Percentiles rank a stretch among this genome's conserved stretches.
phyloP scores from a whole-genome alignment of 2,797 vertebrate genomes.

The Thunnus albacares region DNA sequence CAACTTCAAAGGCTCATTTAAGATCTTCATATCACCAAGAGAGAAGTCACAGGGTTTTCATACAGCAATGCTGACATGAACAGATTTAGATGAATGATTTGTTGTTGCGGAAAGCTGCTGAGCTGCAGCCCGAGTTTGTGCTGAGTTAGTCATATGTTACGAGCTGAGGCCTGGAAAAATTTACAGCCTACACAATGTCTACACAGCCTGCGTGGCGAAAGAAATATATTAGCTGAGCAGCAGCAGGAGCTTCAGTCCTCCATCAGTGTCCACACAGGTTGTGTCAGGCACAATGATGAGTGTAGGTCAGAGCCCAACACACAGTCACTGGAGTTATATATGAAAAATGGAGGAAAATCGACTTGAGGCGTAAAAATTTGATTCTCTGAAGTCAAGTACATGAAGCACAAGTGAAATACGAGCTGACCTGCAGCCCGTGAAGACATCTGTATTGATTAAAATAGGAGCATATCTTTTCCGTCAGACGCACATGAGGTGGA shows the following conservation, averaged over 20 bases:
- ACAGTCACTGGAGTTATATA: background rate
- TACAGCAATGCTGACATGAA: background rate
- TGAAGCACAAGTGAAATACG: too few species aligned
- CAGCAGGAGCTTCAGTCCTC: too few species aligned
- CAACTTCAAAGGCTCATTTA: background rate
- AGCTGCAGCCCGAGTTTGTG: background rate
- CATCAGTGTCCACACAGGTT: background rate
- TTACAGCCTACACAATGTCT: slow-evolving; percentile 29
- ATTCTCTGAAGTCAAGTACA: too few species aligned
- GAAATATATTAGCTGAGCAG: too few species aligned
- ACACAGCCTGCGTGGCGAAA: background rate
- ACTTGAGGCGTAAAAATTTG: too few species aligned
- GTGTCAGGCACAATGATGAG: background rate
- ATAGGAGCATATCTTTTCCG: background rate
- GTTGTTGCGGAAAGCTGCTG: slow-evolving; percentile 11
- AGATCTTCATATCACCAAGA: background rate
- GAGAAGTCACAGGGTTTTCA: background rate
- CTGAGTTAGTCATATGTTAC: slow-evolving; percentile 8
- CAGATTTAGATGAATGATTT: background rate
- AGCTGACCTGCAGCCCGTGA: too few species aligned
- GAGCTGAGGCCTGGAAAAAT: slow-evolving; percentile 58
- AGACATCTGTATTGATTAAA: background rate
- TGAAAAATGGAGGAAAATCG: background rate
- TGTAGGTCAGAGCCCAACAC: too few species aligned
- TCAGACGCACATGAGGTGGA: background rate